Conservation (phyloP, 1,140 invertebrate species). For the Calycopis cecrops region DNA sequence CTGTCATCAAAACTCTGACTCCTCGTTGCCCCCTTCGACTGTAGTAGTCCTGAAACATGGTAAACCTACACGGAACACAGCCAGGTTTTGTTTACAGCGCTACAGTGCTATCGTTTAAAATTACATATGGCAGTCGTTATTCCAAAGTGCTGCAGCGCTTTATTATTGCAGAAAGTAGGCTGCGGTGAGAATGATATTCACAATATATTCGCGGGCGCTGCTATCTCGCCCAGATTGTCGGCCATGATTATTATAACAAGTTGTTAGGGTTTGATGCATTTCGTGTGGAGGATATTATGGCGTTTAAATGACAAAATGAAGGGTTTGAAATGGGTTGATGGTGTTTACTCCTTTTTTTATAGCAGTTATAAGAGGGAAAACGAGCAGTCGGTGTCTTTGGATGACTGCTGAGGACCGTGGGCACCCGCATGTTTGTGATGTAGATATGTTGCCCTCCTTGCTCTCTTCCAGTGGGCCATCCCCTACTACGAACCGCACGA, state of each 20-base stretch:
- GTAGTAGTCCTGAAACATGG: too few species aligned
- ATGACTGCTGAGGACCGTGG: too few species aligned
- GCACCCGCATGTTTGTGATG: too few species aligned
- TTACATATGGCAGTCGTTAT: slow-evolving; percentile 29
- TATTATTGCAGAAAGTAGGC: slow-evolving; percentile 28
- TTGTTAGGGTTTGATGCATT: background rate
- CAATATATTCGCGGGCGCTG: slow-evolving; percentile 39
- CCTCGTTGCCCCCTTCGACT: too few species aligned
- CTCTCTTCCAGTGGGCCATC: too few species aligned
- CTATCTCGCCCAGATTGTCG: slow-evolving; percentile 41
- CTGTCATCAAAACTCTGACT: too few species aligned
- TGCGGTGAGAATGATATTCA: slow-evolving; percentile 35
- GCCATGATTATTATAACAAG: slow-evolving; percentile 22
- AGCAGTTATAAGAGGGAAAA: too few species aligned
- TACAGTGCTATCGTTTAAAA: slow-evolving; percentile 15
- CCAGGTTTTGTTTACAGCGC: background rate
- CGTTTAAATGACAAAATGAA: background rate
- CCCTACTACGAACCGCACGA: too few species aligned
- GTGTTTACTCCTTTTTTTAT: too few species aligned
- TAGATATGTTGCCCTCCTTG: too few species aligned
- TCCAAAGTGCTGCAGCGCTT: slow-evolving; percentile 25
- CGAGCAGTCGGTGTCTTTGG: too few species aligned
- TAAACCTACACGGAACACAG: too few species aligned
- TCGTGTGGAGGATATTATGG: background rate
- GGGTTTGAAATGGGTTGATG: background rate